Evolutionary conservation across 2,888 invertebrate genomes (phyloP), one percentile per base, ranked within the genome.

Genomic region (Homarus gammarus): DNA sequence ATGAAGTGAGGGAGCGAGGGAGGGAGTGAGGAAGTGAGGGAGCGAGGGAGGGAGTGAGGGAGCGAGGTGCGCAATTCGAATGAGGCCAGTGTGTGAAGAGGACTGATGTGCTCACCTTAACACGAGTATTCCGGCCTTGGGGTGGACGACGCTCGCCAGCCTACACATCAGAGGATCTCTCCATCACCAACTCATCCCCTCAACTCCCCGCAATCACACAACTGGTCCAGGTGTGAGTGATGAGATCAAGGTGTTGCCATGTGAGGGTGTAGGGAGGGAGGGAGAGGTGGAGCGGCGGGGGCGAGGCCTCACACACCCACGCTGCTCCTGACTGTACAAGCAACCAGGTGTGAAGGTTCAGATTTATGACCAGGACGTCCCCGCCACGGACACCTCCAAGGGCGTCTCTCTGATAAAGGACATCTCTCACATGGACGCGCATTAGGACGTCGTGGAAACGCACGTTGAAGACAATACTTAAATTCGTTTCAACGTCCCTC

Each of bases 271-370:
- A 12, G 56, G 18, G 56, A 22, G 22, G 56, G 18, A 56, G 56
- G 56, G 12, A 22, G 56, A 56, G 56, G 18, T 12, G 56, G 22
- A 3, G 56, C 3, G 56, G 56, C 0, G 2, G 56, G 56, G 1
- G 56, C 56, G 56, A 56, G 18, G 56, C 56, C 70, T 31, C 56
- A 8, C 22, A 56, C 61, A 27, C 79, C 6, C 61, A 36, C 56
- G 22, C 61, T 61, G 61, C 56, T 78, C 31, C 82, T 44, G 33
- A n/a, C 27, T 40, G 49, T 68, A 6, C 31, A 15, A 36, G 68
- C 36, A 68, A 72, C 83, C 70, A 83, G 40, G 83, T 83, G 83
- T 51, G 72, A 83, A 83, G 49, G 44, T 72, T 83, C 33, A 83
- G 49, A 83, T 72, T 83, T 83, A 83, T 33, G 70, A 44, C 44